These are phyloP conservation scores for Neofelis nebulosa DNA, from an alignment of 2,113 vertebrate species.

Conservation along the genomic window DNA sequence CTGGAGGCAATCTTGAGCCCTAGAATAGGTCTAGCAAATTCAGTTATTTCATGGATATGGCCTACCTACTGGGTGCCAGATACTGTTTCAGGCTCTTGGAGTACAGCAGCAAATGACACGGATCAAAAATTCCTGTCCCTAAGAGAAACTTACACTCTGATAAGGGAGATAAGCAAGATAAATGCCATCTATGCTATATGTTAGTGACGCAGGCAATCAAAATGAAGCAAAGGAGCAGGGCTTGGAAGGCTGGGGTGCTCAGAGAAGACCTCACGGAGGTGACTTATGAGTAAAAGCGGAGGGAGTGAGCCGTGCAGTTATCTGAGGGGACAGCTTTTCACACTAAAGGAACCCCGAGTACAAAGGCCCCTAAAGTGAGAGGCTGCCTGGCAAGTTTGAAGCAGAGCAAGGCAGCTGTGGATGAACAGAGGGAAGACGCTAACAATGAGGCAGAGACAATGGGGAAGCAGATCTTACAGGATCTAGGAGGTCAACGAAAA, in stretches of 20 bases:
- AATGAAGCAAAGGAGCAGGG: neutral
- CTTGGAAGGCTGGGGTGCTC: neutral
- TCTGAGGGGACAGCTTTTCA: neutral
- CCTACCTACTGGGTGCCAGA: neutral
- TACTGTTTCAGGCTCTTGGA: neutral
- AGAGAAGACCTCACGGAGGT: neutral
- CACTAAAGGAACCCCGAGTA: neutral
- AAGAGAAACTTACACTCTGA: neutral
- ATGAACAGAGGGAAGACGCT: neutral
- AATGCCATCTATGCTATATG: too few species aligned
- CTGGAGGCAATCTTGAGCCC: neutral
- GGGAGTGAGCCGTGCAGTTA: neutral
- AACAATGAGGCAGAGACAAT: neutral
- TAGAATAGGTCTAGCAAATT: neutral
- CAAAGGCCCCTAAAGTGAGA: neutral
- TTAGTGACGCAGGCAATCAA: neutral
- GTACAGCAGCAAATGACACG: neutral
- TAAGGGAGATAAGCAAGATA: neutral
- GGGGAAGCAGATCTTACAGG: neutral
- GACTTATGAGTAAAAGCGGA: neutral
- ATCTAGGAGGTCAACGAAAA: neutral
- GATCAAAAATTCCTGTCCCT: neutral
- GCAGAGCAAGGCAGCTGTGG: neutral
- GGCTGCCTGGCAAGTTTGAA: neutral
- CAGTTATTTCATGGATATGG: neutral